phyloP scores from a whole-genome alignment of 2,797 vertebrate genomes.

The Pseudopleuronectes americanus region DNA sequence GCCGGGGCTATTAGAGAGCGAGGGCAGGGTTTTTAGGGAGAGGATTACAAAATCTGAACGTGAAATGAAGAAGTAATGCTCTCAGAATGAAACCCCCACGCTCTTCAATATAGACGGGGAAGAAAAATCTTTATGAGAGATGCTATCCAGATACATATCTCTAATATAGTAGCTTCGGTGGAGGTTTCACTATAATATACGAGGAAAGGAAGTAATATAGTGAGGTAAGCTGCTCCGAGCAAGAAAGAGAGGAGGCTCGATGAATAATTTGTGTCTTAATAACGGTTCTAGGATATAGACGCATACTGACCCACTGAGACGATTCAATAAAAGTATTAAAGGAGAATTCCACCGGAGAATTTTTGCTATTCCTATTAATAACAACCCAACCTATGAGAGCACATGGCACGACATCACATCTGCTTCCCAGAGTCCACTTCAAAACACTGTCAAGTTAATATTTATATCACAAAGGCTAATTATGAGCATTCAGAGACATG shows the following conservation, averaged over 20 bases:
- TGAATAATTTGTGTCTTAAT: constrained; percentile 48
- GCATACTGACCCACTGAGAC: background rate
- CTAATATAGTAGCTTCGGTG: constrained; percentile 24
- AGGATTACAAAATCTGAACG: background rate
- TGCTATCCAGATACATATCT: constrained; percentile 22
- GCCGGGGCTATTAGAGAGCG: background rate
- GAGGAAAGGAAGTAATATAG: constrained; percentile 26
- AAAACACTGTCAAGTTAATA: constrained; percentile 8
- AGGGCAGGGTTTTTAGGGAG: background rate
- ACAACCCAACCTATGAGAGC: background rate
- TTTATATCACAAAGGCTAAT: constrained; percentile 15
- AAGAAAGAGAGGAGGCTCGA: constrained; percentile 20
- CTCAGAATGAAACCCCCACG: background rate
- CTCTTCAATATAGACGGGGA: background rate
- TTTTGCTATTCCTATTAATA: background rate
- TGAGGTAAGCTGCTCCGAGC: constrained; percentile 26
- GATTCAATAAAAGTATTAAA: constrained; percentile 10
- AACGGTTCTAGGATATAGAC: background rate
- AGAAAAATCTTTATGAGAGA: constrained; percentile 1
- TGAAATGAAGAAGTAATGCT: background rate
- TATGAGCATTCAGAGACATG: background rate
- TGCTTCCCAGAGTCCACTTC: constrained; percentile 14
- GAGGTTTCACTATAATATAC: constrained; percentile 23
- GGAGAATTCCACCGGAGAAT: background rate
- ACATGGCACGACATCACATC: background rate